Base-by-base conservation (phyloP, 2,797 vertebrate genomes). In the Hirundo rustica region DNA sequence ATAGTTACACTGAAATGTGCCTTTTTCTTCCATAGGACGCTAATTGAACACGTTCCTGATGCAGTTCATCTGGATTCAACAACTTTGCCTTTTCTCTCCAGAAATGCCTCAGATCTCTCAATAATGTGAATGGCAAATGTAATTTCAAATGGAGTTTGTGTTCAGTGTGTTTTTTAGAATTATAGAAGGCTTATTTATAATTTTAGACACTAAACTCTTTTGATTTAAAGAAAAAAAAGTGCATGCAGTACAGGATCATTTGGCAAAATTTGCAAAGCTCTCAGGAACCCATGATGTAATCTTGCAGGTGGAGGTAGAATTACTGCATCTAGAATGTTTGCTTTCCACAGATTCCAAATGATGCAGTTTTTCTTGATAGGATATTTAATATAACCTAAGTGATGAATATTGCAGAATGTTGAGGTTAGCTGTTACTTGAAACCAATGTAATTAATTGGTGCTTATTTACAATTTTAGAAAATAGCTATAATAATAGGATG, bases 121-220 rank as follows among this genome's bases (percentile, higher is more conserved):
- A 97, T 93, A 98, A 97, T 97, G 91, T 96, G 95, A 97, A 97
- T 92, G 75, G 66, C 93, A 91, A 77, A 93, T 97, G 93, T 96
- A 65, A 42, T 51, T 94, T 78, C 66, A 91, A 85, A 93, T 74
- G 82, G 88, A 95, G 61, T 86, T 91, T 80, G 96, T 88, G 78
- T 91, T 96, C 85, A 83, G 92, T 51, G 51, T 93, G n/a, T 45
- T 94, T 96, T 96, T 95, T 93, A 77, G 90, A 93, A 78, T 70
- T 89, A 66, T 71, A 64, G 88, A 57, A 73, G 50, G 65, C 70
- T 95, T 93, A 89, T 91, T 96, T 93, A 84, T 84, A 71, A 91
- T 93, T 94, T 67, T 86, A 97, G 82, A 89, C 51, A 88, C 36
- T 30, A 73, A 95, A 89, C 62, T 58, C 16, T 89, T 91, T 76